Base-by-base conservation (phyloP, 2,113 vertebrate genomes). In the Numida meleagris region DNA sequence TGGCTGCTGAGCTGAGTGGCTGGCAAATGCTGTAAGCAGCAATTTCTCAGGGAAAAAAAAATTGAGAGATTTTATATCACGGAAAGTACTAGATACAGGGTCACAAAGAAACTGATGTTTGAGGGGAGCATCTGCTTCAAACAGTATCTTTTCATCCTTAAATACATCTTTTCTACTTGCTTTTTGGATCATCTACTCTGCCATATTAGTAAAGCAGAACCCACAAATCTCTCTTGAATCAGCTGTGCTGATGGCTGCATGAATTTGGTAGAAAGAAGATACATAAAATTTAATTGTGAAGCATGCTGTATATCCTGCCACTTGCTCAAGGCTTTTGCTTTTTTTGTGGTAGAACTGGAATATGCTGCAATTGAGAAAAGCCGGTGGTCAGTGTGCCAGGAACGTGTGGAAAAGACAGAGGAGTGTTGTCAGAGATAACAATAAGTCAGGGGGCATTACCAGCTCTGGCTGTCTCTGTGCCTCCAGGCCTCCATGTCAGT, bases 111-210 rank as follows among this genome's bases (percentile, higher is more conserved):
- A 50, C 33, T 90, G 29, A 25, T 0, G 0, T 57, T 85, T 87
- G 78, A 79, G 72, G n/a, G 36, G 45, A 82, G 17, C 91, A 87
- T 82, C 89, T 87, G 27, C 40, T 93, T 90, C 92, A 51, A 82
- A 73, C 17, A 13, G 4, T 40, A 34, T 59, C 17, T 82, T 55
- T 91, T 90, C 21, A 55, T 88, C 33, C 38, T 90, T 70, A 65
- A 82, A 48, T 7, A 0, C 58, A n/a, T 31, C 45, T 34, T 81
- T 82, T 51, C 25, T 76, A 36, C 42, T 50, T 15, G 14, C 51
- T 16, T 40, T 81, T 85, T n/a, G n/a, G n/a, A n/a, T n/a, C n/a
- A n/a, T n/a, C n/a, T n/a, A n/a, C n/a, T n/a, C 65, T 90, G 53
- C 66, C 29, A 9, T 2, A 4, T 82, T 83, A 86, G 31, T 65